Evolutionary conservation across 1,140 invertebrate species (phyloP).

Genomic region (Cydia strobilella): DNA sequence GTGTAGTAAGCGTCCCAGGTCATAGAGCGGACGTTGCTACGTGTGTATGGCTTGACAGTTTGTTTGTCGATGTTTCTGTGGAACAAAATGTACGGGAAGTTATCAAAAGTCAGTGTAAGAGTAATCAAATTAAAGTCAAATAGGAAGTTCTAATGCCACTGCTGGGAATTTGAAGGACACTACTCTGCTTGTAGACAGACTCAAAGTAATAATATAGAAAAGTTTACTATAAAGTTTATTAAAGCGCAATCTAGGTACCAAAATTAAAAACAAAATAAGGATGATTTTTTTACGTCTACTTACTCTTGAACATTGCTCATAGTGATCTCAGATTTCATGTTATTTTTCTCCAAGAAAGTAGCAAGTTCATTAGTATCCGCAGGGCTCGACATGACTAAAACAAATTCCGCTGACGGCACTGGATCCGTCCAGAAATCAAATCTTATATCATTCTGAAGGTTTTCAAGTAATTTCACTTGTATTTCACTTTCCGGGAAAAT

Average conservation of each 20-base stretch:
- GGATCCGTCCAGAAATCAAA: constrained; percentile 68
- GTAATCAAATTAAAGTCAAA: constrained; percentile 26
- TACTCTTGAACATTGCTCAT: constrained; percentile 68
- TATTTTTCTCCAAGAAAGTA: constrained; percentile 47
- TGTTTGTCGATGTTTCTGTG: constrained; percentile 60
- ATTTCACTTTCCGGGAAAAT: constrained; percentile 33
- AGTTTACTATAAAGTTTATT: too few relatives aligned
- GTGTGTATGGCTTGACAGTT: constrained; percentile 48
- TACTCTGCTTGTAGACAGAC: too few relatives aligned
- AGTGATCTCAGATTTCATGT: constrained; percentile 54
- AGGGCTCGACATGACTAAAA: constrained; percentile 59
- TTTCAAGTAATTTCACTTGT: constrained; percentile 53
- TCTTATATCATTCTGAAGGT: constrained; percentile 46
- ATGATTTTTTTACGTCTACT: constrained; percentile 42
- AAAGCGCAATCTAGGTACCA: neutral
- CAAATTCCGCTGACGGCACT: constrained; percentile 44
- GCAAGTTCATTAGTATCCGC: constrained; percentile 53
- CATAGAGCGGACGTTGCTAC: constrained; percentile 54
- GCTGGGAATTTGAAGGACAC: too few relatives aligned
- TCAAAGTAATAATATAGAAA: too few relatives aligned
- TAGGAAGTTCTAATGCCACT: too few relatives aligned
- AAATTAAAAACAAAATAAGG: constrained; percentile 4
- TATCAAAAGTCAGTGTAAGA: neutral
- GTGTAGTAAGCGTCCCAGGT: constrained; percentile 80
- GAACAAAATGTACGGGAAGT: neutral